phyloP scores from a whole-genome alignment of 92 coral and sea anemone genomes.

The Pocillopora meandrina region DNA sequence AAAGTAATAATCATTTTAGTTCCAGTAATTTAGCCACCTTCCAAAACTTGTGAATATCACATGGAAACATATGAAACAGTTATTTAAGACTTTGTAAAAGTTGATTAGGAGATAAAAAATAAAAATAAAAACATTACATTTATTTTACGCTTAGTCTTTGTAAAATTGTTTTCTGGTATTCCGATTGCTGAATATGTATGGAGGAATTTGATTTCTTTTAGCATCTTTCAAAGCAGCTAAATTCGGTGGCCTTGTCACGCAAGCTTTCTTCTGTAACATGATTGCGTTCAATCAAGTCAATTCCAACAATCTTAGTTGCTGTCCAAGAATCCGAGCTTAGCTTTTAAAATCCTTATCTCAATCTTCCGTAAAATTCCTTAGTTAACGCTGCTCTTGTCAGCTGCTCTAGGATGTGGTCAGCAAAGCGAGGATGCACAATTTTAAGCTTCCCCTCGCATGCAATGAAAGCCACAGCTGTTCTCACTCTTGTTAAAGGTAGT shows the following conservation, averaged over 20 bases:
- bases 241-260: background rate
- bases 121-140: too few species aligned
- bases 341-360: conserved; percentile 19
- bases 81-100: too few species aligned
- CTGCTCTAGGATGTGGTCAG: conserved; percentile 85
- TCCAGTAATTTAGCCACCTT: too few species aligned
- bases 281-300: background rate
- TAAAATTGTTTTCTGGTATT: too few species aligned
- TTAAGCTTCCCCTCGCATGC: conserved; percentile 88
- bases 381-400: conserved; percentile 59
- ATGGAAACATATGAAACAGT: too few species aligned
- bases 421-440: conserved; percentile 72
- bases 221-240: too few species aligned
- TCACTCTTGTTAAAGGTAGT: conserved; percentile 71
- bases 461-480: conserved; percentile 76
- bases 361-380: conserved; percentile 59
- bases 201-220: too few species aligned
- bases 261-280: background rate
- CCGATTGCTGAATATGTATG: too few species aligned
- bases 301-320: background rate
- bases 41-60: too few species aligned
- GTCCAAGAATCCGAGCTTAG: background rate
- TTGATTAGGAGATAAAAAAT: too few species aligned
- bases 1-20: too few species aligned
- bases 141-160: too few species aligned